Evolutionary conservation across 2,797 vertebrate species (phyloP), one percentile per base, ranked within the genome.

Genomic region (Alosa sapidissima): DNA sequence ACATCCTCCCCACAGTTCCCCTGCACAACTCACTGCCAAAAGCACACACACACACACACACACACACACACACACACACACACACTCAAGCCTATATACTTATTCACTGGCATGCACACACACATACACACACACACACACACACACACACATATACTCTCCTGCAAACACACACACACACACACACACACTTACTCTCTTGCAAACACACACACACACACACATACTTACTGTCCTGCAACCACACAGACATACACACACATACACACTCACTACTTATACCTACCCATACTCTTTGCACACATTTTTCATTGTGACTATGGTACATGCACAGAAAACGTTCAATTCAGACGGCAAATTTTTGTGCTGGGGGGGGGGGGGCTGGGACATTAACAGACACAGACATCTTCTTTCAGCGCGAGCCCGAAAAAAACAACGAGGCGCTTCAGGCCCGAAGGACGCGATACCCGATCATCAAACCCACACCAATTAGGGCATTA

Each of bases 391-490:
- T 87, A 90, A 90, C 89, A 92, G 88, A 89, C 91, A 93, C 91
- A 94, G 91, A 92, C 87, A 49, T 75, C 86, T 52, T 52, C 51
- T 52, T 52, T 52, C 51, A 52, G 13, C 51, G 51, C 51, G 13
- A 1, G 11, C 0, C 51, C 2, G 21, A 87, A 88, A 87, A 87
- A 92, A 93, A 93, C 94, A 95, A 93, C 84, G 81, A 90, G 86
- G 87, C 81, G 89, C 90, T 92, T 94, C 88, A 94, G 90, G 85
- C 90, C 92, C 84, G 88, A 93, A 91, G 91, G 90, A 91, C 75
- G 85, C 88, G 93, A 95, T 94, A 94, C 93, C 92, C 89, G 92
- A 95, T 94, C 93, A 94, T 94, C 91, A 93, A 94, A 93, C 93
- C 92, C 87, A 91, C 87, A 90, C 93, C 93, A 94, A 95, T 95